phyloP scores from a whole-genome alignment of 2,797 vertebrate genomes.

The Limosa lapponica region DNA sequence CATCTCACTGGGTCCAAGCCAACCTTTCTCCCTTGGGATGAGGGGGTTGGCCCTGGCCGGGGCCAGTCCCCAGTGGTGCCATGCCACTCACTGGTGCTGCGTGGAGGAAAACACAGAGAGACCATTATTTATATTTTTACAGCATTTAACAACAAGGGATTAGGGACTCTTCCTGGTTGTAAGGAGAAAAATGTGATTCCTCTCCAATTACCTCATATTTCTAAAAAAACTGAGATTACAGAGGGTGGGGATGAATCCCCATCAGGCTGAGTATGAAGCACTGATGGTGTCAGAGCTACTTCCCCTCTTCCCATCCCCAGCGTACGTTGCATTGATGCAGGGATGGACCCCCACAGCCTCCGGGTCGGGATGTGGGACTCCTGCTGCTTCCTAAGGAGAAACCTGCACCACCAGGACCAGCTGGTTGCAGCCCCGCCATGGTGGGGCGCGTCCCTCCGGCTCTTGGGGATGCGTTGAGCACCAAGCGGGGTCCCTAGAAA shows the following conservation, averaged over 20 bases:
- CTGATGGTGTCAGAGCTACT: neutral
- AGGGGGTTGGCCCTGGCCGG: neutral
- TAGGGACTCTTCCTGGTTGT: neutral
- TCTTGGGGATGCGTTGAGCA: neutral
- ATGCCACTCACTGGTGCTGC: accelerated
- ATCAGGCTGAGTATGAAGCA: neutral
- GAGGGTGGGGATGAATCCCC: neutral
- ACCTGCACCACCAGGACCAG: neutral
- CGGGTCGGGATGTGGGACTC: accelerated
- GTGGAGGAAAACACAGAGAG: neutral
- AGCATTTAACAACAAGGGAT: neutral
- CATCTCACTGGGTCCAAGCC: neutral
- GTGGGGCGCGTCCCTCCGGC: accelerated
- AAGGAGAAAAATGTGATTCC: neutral
- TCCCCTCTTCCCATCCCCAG: neutral
- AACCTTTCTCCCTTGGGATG: neutral
- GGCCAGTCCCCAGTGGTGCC: accelerated
- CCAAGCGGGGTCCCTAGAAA: neutral
- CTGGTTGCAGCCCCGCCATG: accelerated
- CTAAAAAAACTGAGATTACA: neutral
- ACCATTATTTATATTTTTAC: neutral
- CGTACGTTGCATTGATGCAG: neutral
- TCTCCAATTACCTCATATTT: neutral
- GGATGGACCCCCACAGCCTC: neutral
- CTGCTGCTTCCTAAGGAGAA: neutral